These are phyloP conservation scores for Papilio machaon DNA, from an alignment of 1,140 invertebrate species.

Conservation along the genomic window DNA sequence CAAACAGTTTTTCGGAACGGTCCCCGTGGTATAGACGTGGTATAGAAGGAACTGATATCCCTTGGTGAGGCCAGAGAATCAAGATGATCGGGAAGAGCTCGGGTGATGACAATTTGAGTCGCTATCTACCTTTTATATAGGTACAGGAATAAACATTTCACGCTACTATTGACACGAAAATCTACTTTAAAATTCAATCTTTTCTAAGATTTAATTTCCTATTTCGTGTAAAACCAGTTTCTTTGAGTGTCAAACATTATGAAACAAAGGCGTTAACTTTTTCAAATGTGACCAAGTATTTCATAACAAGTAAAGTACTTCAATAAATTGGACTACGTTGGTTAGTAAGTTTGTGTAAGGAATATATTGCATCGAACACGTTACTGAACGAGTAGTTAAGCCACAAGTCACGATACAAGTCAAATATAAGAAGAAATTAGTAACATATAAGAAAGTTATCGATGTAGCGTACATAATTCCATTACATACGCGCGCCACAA, in stretches of 20 bases:
- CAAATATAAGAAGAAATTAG: not conserved
- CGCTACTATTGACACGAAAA: not conserved
- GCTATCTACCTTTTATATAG: no score
- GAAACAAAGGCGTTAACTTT: conserved; percentile 5
- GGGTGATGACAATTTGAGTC: no score
- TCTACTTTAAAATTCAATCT: not conserved
- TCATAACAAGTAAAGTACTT: not conserved
- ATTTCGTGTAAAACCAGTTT: not conserved
- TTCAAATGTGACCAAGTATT: not conserved
- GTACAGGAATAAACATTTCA: no score
- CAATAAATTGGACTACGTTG: not conserved
- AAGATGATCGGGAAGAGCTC: no score
- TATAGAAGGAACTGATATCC: no score
- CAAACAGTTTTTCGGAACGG: no score
- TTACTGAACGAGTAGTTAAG: not conserved
- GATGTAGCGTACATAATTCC: no score
- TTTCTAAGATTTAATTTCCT: no score
- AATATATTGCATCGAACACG: not conserved
- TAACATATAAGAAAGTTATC: no score
- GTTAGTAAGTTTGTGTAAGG: not conserved
- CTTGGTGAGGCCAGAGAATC: no score
- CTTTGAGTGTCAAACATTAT: not conserved
- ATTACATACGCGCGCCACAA: no score
- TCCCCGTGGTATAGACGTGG: no score
- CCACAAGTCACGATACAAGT: not conserved